Conservation (phyloP, 2,797 vertebrate species). For the Sitta carolinensis region DNA sequence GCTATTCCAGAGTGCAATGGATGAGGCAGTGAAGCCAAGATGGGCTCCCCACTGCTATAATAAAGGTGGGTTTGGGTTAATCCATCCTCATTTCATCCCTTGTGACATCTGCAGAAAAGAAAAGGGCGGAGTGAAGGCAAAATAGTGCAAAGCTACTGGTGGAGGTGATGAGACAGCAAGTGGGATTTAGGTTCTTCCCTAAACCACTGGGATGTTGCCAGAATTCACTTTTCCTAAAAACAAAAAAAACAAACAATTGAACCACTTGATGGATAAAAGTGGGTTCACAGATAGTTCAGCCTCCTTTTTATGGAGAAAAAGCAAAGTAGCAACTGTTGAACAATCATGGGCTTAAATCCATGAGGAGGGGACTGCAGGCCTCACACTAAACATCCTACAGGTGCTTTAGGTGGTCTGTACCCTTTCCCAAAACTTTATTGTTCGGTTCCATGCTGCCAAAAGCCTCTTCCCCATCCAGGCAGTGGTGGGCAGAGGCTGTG, state of each 20-base stretch:
- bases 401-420: background rate
- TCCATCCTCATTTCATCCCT: background rate
- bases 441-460: background rate
- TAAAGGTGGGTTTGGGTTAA: background rate
- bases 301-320: background rate
- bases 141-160: background rate
- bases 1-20: background rate
- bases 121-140: background rate
- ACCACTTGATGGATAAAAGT: background rate
- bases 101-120: background rate
- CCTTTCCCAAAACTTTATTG: background rate
- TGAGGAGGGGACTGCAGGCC: background rate
- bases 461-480: rapidly evolving
- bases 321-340: background rate
- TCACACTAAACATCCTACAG: rapidly evolving
- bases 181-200: background rate
- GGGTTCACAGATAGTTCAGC: background rate
- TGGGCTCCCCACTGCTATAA: background rate
- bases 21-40: background rate
- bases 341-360: background rate
- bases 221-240: background rate
- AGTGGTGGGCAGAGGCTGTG: background rate
- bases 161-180: background rate
- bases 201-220: background rate
- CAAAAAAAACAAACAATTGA: background rate